A percentile compares a stretch with the other conserved stretches of the same genome.
These are phyloP conservation scores for Typhlichthys subterraneus DNA, from an alignment of 2,797 vertebrate species.

Conservation along the genomic window DNA sequence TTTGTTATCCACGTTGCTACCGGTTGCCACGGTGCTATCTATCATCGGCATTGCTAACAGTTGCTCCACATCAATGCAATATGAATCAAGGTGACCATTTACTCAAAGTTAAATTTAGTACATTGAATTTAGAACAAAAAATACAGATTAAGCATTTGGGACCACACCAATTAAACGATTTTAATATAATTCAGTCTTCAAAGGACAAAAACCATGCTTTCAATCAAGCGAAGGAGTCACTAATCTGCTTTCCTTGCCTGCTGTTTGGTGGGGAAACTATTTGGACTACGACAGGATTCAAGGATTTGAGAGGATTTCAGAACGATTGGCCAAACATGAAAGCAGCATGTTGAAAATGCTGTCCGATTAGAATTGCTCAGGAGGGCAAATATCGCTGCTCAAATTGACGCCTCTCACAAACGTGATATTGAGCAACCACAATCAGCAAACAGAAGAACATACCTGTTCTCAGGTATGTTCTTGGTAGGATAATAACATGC, in stretches of 20 bases:
- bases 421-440: neutral
- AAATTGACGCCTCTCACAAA: neutral
- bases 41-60: too few species aligned
- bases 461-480: neutral
- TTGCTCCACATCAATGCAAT: too few species aligned
- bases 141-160: too few species aligned
- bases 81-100: too few species aligned
- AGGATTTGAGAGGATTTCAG: neutral
- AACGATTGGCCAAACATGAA: neutral
- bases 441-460: neutral
- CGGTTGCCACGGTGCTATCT: too few species aligned
- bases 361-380: neutral
- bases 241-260: neutral
- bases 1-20: too few species aligned
- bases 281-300: neutral
- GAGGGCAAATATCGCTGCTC: neutral
- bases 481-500: too few species aligned
- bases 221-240: neutral
- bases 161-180: too few species aligned
- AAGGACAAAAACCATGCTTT: neutral
- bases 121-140: too few species aligned
- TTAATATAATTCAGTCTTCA: too few species aligned
- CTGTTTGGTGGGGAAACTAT: neutral
- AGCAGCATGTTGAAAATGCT: neutral
- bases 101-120: too few species aligned